Conservation (phyloP, 2,113 vertebrate species). For the Garra rufa region DNA sequence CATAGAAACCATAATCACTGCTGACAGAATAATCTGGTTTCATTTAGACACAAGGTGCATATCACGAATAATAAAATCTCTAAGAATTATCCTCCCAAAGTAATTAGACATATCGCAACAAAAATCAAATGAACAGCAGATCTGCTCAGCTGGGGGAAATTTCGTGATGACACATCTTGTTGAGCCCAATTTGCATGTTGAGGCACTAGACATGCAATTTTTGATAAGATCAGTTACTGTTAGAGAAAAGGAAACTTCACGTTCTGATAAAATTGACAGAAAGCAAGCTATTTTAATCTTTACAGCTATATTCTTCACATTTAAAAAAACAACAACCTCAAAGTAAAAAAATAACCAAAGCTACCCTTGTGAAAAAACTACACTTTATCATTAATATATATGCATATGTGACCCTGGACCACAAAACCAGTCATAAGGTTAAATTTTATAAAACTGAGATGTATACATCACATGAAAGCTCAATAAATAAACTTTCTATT, state of each 20-base stretch:
- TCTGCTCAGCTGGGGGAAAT: constrained; percentile 6
- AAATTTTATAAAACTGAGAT: no score
- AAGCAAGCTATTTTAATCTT: no score
- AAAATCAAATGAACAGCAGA: constrained; percentile 60
- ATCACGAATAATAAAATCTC: constrained; percentile 50
- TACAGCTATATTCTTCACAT: no score
- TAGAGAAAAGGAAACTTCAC: constrained; percentile 12
- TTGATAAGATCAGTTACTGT: constrained; percentile 60
- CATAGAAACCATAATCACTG: constrained; percentile 26
- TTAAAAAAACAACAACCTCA: no score
- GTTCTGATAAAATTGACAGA: constrained; percentile 53
- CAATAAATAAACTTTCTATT: no score
- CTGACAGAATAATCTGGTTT: constrained; percentile 51
- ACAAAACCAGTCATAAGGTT: no score
- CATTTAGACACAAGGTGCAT: constrained; percentile 31
- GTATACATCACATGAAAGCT: no score
- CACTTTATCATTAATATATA: no score
- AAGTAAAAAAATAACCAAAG: no score
- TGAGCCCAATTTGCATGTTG: constrained; percentile 58
- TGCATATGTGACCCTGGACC: no score
- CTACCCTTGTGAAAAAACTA: no score
- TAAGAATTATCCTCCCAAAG: constrained; percentile 48
- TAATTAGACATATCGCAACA: constrained; percentile 67
- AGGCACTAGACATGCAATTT: constrained; percentile 61
- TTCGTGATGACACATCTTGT: constrained; percentile 62